These are phyloP conservation scores for Chromis chromis DNA, from an alignment of 2,797 vertebrate genomes.

Conservation along the genomic window DNA sequence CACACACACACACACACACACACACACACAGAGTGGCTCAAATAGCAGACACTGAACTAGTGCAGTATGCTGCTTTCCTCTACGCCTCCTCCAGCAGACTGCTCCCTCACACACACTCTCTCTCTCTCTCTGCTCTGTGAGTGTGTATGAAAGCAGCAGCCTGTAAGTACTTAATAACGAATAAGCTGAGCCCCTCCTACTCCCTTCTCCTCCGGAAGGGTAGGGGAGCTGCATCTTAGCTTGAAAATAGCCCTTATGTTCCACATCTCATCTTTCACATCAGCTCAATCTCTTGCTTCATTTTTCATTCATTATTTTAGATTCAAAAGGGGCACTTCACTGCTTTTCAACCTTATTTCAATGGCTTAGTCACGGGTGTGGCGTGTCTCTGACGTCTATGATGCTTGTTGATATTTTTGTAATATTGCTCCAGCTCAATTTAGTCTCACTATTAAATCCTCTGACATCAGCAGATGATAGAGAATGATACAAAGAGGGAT, in stretches of 20 bases:
- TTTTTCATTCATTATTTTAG: conserved; percentile 19
- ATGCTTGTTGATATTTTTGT: neutral
- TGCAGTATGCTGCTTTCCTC: conserved; percentile 46
- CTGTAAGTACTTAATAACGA: conserved; percentile 71
- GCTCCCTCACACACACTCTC: conserved; percentile 38
- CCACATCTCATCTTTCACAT: conserved; percentile 40
- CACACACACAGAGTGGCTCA: conserved; percentile 52
- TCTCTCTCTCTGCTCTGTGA: conserved; percentile 41
- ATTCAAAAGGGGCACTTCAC: conserved; percentile 38
- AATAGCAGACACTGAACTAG: conserved; percentile 46
- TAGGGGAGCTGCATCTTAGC: conserved; percentile 63
- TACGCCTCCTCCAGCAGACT: conserved; percentile 48
- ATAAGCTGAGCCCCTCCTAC: conserved; percentile 70
- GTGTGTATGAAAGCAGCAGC: conserved; percentile 64
- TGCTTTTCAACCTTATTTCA: conserved; percentile 8
- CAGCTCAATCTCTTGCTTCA: conserved; percentile 25
- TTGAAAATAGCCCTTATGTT: conserved; percentile 50
- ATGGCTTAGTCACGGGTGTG: conserved; percentile 7
- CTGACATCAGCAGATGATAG: neutral
- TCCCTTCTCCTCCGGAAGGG: conserved; percentile 61
- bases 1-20: conserved; percentile 49
- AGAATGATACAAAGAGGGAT: neutral
- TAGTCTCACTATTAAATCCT: neutral
- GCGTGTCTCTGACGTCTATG: neutral
- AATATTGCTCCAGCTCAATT: conserved; percentile 14